These are phyloP conservation scores for Tribolium castaneum DNA, from an alignment of 1,140 invertebrate species.

Conservation along the genomic window DNA sequence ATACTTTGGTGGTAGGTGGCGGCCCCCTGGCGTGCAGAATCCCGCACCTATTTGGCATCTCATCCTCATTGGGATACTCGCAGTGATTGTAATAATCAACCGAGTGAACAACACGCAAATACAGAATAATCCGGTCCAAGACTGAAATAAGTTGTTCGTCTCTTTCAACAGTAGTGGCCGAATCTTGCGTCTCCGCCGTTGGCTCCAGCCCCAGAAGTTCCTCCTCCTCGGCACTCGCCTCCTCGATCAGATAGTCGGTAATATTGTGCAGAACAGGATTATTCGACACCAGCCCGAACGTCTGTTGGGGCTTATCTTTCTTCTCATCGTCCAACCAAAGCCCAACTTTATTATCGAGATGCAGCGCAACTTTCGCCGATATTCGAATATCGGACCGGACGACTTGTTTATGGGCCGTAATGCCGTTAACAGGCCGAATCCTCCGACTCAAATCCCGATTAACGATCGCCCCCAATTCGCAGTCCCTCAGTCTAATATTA, in stretches of 20 bases:
- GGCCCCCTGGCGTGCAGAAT: slow-evolving; percentile 96
- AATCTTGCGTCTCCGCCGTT: slow-evolving; percentile 69
- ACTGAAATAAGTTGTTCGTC: slow-evolving; percentile 84
- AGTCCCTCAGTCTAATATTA: slow-evolving; percentile 91
- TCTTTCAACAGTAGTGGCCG: slow-evolving; percentile 75
- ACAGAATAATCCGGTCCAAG: slow-evolving; percentile 83
- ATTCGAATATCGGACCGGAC: slow-evolving; percentile 93
- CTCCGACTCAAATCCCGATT: slow-evolving; percentile 86
- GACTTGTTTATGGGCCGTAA: slow-evolving; percentile 91
- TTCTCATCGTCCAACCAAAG: slow-evolving; percentile 78
- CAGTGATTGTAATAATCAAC: slow-evolving; percentile 99
- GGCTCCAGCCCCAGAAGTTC: slow-evolving; percentile 86
- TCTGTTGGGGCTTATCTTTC: slow-evolving; percentile 63
- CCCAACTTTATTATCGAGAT: slow-evolving; percentile 86
- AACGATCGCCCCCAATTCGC: slow-evolving; percentile 93
- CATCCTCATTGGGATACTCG: slow-evolving; percentile 99
- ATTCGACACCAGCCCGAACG: slow-evolving; percentile 85
- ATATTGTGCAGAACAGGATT: slow-evolving; percentile 98
- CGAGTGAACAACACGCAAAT: slow-evolving; percentile 96
- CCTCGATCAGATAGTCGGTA: slow-evolving; percentile 98
- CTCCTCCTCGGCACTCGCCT: slow-evolving; percentile 98
- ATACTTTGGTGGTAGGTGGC: slow-evolving; percentile 73
- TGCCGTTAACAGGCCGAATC: slow-evolving; percentile 92
- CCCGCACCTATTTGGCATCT: slow-evolving; percentile 99
- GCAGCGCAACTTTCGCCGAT: slow-evolving; percentile 94